Evolutionary conservation across 2,113 vertebrate genomes (phyloP), one percentile per base, ranked within the genome.

Genomic region (Siniperca chuatsi): DNA sequence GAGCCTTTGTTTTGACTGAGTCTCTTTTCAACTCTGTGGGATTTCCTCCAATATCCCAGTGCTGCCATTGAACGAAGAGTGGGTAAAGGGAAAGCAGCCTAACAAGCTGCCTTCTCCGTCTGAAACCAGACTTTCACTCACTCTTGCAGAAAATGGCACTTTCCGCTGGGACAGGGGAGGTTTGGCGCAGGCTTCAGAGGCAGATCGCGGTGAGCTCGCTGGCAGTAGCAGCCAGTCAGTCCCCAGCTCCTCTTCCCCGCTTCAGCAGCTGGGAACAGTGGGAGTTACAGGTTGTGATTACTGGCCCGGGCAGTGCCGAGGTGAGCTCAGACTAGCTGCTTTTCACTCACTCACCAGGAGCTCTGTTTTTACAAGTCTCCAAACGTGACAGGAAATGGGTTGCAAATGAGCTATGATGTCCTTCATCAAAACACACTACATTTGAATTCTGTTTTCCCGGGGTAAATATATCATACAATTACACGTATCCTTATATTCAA

Each of bases 261-360:
- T 83, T 71, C 79, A 54, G 79, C 92, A 92, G 94, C 93, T 93
- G 91, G 90, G 94, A 95, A 93, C 90, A 81, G 91, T 93, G 93
- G 92, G 92, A 92, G 89, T 87, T 86, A 73, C 66, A 50, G 88
- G 75, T 83, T 88, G 82, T 89, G 90, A 94, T 91, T 85, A 85
- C 87, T 85, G 89, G 91, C 93, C 90, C 61, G 89, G 68, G 87
- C 70, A 33, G 81, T 90, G 89, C 66, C 74, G 90, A 93, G 87
- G 90, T 86, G 90, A 92, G 89, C 89, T 93, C 91, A 93, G 83
- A 85, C 89, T 87, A 0, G 71, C 72, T 78, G 79, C 85, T 90
- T 92, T 86, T 84, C 55, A 57, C 71, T 91, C 84, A 76, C 83
- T 85, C 89, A 78, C 78, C 80, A 15, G 89, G 84, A 90, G 78